A percentile compares a stretch with the other conserved stretches of the same genome.
These are phyloP conservation scores for Globodera rostochiensis DNA, from an alignment of 1,140 invertebrate genomes.

Conservation along the genomic window DNA sequence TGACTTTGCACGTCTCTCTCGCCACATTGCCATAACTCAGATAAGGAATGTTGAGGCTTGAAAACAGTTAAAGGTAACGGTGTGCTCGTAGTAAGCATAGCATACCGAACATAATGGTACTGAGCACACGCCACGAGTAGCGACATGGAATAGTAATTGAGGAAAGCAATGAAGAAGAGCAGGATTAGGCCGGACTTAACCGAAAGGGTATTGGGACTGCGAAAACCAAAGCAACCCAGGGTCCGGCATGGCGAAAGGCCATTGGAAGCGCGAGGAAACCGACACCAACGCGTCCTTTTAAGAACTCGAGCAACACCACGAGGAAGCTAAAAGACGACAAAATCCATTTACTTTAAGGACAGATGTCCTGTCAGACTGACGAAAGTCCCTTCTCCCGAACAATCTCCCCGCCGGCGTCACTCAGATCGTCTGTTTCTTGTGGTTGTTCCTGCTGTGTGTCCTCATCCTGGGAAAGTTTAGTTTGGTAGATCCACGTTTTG, in stretches of 20 bases:
- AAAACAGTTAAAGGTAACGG: too few relatives aligned
- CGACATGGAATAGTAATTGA: conserved; percentile 57
- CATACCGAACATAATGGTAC: conserved; percentile 48
- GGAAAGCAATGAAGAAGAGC: conserved; percentile 52
- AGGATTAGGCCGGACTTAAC: conserved; percentile 42
- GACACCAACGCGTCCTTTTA: conserved; percentile 58
- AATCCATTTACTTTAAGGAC: background rate
- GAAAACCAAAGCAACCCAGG: conserved; percentile 33
- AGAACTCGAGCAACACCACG: conserved; percentile 44
- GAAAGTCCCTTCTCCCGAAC: background rate
- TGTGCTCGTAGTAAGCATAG: too few relatives aligned
- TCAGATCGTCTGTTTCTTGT: background rate
- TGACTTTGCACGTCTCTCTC: conserved; percentile 48
- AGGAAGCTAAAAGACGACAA: conserved; percentile 10
- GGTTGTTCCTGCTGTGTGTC: background rate
- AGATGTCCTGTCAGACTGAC: background rate
- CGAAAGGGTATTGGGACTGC: background rate
- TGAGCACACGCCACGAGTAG: conserved; percentile 58
- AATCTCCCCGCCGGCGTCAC: background rate
- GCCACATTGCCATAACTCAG: conserved; percentile 59
- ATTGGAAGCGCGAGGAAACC: conserved; percentile 56
- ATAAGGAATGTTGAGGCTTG: conserved; percentile 29
- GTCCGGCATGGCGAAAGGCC: conserved; percentile 60
- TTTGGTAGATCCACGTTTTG: background rate
- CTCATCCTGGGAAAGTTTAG: background rate